Evolutionary conservation across 2,797 vertebrate genomes (phyloP).

Genomic region (Hylomyscus alleni): DNA sequence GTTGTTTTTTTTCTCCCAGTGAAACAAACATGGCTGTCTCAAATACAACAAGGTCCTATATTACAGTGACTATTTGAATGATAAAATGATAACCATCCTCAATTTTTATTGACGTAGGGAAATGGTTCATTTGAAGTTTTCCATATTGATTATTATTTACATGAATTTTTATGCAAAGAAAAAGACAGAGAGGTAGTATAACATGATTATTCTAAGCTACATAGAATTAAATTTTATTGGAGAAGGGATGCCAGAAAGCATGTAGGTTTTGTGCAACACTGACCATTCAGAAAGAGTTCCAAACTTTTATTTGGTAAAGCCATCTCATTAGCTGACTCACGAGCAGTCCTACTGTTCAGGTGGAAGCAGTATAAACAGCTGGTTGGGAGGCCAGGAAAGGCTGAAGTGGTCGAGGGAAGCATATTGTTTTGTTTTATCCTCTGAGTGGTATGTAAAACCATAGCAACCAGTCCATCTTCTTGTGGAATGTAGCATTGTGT

Average conservation of each 20-base stretch:
- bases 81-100: slow-evolving; percentile 57
- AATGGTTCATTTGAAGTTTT: neutral
- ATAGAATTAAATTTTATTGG: slow-evolving; percentile 39
- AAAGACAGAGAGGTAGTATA: neutral
- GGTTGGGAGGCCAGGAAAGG: neutral
- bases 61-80: slow-evolving; percentile 13
- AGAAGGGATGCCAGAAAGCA: neutral
- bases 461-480: neutral
- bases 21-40: neutral
- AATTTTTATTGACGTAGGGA: slow-evolving; percentile 57
- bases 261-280: neutral
- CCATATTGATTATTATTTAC: slow-evolving; percentile 42
- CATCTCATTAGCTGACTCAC: neutral
- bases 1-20: slow-evolving; percentile 28
- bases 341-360: neutral
- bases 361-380: neutral
- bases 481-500: neutral
- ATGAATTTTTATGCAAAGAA: slow-evolving; percentile 36
- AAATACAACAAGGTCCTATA: neutral
- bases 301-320: neutral
- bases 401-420: neutral
- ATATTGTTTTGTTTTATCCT: neutral
- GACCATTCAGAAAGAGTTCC: neutral
- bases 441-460: neutral
- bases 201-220: neutral